These are phyloP conservation scores for Agonum fuliginosum DNA, from an alignment of 2,888 invertebrate genomes.

Conservation along the genomic window DNA sequence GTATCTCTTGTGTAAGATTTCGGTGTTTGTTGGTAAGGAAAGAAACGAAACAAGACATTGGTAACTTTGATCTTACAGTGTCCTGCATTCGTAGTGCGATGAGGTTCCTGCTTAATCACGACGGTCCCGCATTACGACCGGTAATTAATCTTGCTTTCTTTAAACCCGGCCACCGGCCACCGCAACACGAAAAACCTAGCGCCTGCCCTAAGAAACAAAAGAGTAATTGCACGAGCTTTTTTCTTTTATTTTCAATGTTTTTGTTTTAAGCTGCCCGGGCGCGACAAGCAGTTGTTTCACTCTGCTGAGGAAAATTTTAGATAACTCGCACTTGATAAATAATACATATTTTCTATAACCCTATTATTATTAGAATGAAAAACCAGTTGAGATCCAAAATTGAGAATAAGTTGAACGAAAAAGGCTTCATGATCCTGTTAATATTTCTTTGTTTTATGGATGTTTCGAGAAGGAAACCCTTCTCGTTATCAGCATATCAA, in stretches of 20 bases:
- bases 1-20: too few relatives aligned
- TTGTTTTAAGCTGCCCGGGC: constrained; percentile 42
- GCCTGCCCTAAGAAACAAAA: constrained; percentile 53
- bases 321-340: too few relatives aligned
- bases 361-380: too few relatives aligned
- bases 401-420: too few relatives aligned
- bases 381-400: too few relatives aligned
- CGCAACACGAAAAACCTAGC: constrained; percentile 15
- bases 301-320: too few relatives aligned
- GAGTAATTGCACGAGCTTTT: constrained; percentile 57
- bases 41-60: background rate
- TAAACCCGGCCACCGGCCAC: constrained; percentile 49
- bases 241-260: constrained; percentile 43
- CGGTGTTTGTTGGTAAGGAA: too few relatives aligned
- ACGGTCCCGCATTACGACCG: constrained; percentile 38
- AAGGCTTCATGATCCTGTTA: too few relatives aligned
- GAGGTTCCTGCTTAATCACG: constrained; percentile 29
- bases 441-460: too few relatives aligned
- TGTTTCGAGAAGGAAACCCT: too few relatives aligned
- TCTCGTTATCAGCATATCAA: too few relatives aligned
- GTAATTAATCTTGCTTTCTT: constrained; percentile 60
- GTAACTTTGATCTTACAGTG: background rate
- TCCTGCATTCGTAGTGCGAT: constrained; percentile 3
- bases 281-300: constrained; percentile 29
- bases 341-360: too few relatives aligned